Percentiles rank a stretch among this genome's conserved stretches.
Evolutionary conservation across 1,140 invertebrate species (phyloP).

Genomic region (Drosophila truncata): DNA sequence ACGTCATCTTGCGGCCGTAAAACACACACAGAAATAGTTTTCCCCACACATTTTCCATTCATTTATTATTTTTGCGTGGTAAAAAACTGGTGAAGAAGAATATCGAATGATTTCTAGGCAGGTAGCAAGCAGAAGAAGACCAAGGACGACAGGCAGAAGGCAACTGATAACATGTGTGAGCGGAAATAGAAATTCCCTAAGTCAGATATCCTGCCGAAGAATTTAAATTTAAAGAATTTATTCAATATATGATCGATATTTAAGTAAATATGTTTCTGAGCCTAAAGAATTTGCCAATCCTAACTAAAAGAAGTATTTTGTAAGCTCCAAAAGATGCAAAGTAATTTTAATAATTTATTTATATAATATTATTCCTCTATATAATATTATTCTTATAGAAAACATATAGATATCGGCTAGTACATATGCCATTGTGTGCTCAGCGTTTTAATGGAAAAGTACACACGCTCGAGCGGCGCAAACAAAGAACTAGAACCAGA

Average conservation of each 20-base stretch:
- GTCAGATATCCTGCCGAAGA: background rate
- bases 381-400: background rate
- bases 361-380: background rate
- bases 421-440: conserved; percentile 22
- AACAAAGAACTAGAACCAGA: conserved; percentile 48
- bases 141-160: background rate
- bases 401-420: background rate
- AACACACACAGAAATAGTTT: conserved; percentile 11
- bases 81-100: conserved; percentile 15
- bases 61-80: conserved; percentile 15
- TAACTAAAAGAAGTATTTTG: too few relatives aligned
- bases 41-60: conserved; percentile 18
- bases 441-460: conserved; percentile 42
- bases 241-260: background rate
- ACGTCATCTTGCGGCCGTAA: conserved; percentile 24
- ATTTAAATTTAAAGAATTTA: too few relatives aligned
- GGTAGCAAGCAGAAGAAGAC: background rate
- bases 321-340: too few relatives aligned
- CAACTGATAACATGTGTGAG: conserved; percentile 31
- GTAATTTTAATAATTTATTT: too few relatives aligned
- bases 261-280: background rate
- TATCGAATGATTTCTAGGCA: background rate
- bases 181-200: conserved; percentile 1
- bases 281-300: background rate
- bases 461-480: conserved; percentile 22